Base-by-base conservation (phyloP, 2,797 vertebrate species). In the Eupleurogrammus muticus region DNA sequence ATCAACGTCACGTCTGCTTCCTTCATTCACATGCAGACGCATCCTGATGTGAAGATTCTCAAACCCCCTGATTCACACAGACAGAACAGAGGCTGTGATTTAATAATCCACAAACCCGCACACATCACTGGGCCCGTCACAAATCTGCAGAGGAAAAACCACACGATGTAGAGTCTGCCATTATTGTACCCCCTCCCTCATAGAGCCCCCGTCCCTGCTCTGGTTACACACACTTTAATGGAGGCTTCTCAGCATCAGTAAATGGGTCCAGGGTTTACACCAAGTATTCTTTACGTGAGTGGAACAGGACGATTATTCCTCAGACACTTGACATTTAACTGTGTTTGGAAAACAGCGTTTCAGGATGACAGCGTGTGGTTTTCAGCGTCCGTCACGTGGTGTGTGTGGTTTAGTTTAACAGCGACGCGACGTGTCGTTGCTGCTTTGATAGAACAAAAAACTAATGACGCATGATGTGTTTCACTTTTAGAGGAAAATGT, bases 221-320 rank as follows among this genome's bases (percentile, higher is more conserved):
- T 16, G 19, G 36, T 55, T 47, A 5, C 40, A 54, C 24, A 32
- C 28, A 44, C 64, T 60, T 11, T 64, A 64, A 69, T 50, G n/a
- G n/a, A 67, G 34, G 53, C 61, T 58, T n/a, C n/a, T n/a, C n/a
- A n/a, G n/a, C n/a, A n/a, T n/a, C n/a, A n/a, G n/a, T n/a, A n/a
- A n/a, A n/a, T n/a, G n/a, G n/a, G n/a, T n/a, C n/a, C n/a, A n/a
- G 44, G 17, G 6, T 51, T 24, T 19, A 12, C 23, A 16, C 34
- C 1, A 8, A n/a, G n/a, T n/a, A n/a, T n/a, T 17, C 38, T 10
- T 19, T 66, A 13, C 10, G 32, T 35, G 8, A 51, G 13, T 23
- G 19, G 49, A 23, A n/a, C 5, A 54, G 14, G 32, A 28, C 14
- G 16, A 24, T 12, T 60, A 9, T 35, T 14, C 4, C 16, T 36